phyloP scores from a whole-genome alignment of 2,797 vertebrate species.

The Limnodromus scolopaceus region DNA sequence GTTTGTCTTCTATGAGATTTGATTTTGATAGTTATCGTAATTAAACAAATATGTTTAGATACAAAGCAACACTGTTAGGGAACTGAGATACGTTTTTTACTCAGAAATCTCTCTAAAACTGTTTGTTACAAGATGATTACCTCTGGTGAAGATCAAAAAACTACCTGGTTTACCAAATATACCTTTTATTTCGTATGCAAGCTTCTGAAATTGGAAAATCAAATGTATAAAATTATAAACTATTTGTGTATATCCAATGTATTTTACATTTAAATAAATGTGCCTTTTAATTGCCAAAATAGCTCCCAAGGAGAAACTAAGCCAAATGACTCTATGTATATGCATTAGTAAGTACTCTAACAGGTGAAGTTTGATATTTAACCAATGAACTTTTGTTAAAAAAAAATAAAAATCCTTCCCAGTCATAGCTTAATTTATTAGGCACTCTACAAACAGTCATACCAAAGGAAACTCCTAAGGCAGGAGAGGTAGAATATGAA shows the following conservation, averaged over 20 bases:
- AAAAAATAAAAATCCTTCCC: neutral
- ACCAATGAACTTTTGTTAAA: neutral
- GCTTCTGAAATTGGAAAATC: neutral
- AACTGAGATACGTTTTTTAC: neutral
- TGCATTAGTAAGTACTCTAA: neutral
- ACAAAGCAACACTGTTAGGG: neutral
- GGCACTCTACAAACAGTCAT: neutral
- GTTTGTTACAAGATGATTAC: neutral
- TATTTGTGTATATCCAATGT: neutral
- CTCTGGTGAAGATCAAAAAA: neutral
- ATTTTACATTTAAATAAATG: neutral
- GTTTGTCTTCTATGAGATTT: neutral
- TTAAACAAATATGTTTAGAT: neutral
- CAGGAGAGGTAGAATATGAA: neutral
- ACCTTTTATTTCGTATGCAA: neutral
- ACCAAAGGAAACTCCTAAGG: neutral
- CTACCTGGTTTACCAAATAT: neutral
- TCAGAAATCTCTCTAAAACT: neutral
- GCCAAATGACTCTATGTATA: neutral
- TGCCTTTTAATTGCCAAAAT: neutral
- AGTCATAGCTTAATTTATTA: neutral
- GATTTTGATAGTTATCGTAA: neutral
- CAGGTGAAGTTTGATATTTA: neutral
- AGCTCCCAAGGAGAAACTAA: neutral
- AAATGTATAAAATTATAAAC: neutral